Percentiles rank a stretch among this genome's conserved stretches.
These are phyloP conservation scores for Grammomys dolichurus DNA, from an alignment of 2,113 vertebrate genomes.

Conservation along the genomic window DNA sequence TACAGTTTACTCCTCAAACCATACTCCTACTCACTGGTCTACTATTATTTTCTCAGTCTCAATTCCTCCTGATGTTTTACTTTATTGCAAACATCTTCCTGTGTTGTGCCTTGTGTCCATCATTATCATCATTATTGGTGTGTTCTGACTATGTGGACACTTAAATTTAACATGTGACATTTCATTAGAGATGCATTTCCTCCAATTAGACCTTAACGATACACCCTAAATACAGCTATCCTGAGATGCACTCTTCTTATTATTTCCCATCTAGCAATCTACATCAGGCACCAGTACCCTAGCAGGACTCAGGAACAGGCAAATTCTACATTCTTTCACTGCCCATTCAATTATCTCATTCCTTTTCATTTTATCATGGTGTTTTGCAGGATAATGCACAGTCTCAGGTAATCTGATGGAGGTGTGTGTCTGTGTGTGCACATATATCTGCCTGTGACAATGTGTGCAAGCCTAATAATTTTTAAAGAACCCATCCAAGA, in stretches of 20 bases:
- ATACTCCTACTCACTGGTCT: neutral
- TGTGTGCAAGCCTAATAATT: neutral
- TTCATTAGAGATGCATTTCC: neutral
- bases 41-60: neutral
- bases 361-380: neutral
- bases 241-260: neutral
- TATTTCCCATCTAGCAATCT: neutral
- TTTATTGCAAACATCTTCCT: neutral
- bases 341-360: neutral
- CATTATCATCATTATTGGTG: neutral
- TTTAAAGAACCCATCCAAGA: neutral
- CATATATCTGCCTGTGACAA: neutral
- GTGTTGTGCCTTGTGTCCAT: neutral
- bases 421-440: neutral
- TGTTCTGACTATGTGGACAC: neutral
- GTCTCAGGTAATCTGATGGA: neutral
- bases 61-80: neutral
- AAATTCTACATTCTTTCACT: neutral
- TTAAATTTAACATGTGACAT: neutral
- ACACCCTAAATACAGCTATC: neutral
- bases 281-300: neutral
- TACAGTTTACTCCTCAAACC: rapidly evolving
- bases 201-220: neutral
- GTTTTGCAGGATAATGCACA: neutral
- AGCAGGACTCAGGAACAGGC: neutral